phyloP scores from a whole-genome alignment of 2,888 invertebrate species.

The Hipparchia sbordonii region DNA sequence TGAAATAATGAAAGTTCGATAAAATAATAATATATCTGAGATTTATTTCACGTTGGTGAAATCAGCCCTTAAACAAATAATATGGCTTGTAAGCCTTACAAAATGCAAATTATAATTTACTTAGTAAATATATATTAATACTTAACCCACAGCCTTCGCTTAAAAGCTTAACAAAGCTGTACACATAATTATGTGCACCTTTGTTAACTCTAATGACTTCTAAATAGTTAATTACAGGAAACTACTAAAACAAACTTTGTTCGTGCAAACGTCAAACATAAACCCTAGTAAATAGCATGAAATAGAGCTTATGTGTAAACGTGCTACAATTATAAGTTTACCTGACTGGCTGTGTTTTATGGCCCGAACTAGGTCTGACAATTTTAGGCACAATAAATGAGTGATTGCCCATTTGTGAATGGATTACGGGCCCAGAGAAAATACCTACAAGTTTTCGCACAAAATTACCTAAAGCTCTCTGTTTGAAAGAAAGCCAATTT shows the following conservation, averaged over 20 bases:
- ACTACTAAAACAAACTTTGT: conserved; percentile 3
- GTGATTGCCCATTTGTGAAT: not conserved
- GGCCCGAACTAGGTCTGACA: not conserved
- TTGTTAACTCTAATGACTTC: not conserved
- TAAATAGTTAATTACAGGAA: conserved; percentile 3
- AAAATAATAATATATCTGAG: too few relatives aligned
- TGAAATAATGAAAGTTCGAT: too few relatives aligned
- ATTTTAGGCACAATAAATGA: not conserved
- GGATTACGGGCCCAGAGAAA: not conserved
- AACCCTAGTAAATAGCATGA: not conserved
- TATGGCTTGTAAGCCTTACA: not conserved
- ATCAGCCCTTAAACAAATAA: too few relatives aligned
- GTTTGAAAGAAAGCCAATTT: not conserved
- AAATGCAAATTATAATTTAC: not conserved
- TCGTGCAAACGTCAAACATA: not conserved
- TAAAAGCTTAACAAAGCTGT: not conserved
- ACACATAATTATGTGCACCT: not conserved
- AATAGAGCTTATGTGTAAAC: not conserved
- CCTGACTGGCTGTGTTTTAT: not conserved
- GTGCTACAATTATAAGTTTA: not conserved
- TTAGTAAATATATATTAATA: not conserved
- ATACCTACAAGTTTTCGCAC: not conserved
- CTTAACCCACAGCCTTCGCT: not conserved
- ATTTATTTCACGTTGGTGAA: too few relatives aligned
- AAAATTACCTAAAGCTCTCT: not conserved